Conservation (phyloP, 2,113 vertebrate genomes). For the Psilopogon haemacephalus region DNA sequence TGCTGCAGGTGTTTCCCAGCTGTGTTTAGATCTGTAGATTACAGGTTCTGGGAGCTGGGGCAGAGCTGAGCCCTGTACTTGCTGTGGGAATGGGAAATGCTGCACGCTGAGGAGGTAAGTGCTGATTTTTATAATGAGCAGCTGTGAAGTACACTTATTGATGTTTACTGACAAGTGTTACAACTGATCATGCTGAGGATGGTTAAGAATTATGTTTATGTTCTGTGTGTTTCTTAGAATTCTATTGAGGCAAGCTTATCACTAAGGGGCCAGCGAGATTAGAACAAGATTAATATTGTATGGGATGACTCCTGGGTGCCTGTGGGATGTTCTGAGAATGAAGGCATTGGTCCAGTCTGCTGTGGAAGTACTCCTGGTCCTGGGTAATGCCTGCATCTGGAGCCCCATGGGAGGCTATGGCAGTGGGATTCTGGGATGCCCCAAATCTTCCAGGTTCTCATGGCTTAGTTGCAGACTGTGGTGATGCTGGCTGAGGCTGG, state of each 20-base stretch:
- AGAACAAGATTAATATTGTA: not conserved
- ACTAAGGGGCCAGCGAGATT: not conserved
- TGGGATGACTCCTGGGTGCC: not conserved
- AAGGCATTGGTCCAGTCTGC: not conserved
- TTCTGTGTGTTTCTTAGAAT: not conserved
- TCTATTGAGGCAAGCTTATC: not conserved
- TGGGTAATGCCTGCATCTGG: fast-evolving
- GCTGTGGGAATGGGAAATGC: not conserved
- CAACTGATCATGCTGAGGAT: not conserved
- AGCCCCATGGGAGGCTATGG: not conserved
- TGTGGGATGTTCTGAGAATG: not conserved
- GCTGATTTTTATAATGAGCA: not conserved
- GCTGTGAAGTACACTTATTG: not conserved
- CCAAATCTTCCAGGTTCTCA: not conserved
- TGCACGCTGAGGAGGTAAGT: not conserved
- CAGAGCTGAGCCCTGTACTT: not conserved
- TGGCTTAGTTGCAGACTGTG: not conserved
- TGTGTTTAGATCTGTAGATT: not conserved
- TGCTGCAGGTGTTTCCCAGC: not conserved
- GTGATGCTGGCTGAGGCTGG: not conserved
- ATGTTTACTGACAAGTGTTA: not conserved
- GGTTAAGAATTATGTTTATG: not conserved
- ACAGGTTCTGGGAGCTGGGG: not conserved
- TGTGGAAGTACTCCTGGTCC: not conserved
- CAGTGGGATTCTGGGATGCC: not conserved